Base-by-base conservation (phyloP, 2,113 vertebrate species). In the Psophia crepitans region DNA sequence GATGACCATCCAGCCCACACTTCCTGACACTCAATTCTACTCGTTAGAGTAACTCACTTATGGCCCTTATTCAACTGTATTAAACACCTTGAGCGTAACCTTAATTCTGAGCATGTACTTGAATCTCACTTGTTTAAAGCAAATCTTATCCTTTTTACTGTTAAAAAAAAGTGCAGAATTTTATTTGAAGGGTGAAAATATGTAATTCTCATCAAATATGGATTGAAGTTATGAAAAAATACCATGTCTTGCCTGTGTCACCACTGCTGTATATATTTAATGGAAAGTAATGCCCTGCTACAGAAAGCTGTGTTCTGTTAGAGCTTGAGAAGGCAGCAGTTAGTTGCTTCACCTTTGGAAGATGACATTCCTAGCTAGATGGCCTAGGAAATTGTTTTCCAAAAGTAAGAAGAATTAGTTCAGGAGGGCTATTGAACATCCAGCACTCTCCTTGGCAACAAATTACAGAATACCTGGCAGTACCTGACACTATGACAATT, bases 311-410 rank as follows among this genome's bases (percentile, higher is more conserved):
- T 74, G 63, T 4, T 70, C 20, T 82, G 23, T 49, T 44, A 49
- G 49, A 56, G 70, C 63, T 63, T 41, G 19, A 56, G 53, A 61
- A 79, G 57, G 41, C 49, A 82, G 77, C 74, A 44, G 53, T 48
- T 79, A 3, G 26, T 83, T 81, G 39, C 41, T 85, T 93, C 61
- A 8, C 43, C 1, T 73, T 53, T 85, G 78, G 54, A 87, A 90
- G 90, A 75, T 90, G 81, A 92, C 70, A 84, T 91, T 96, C 58
- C 84, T 69, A 83, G 81, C 70, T 48, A 89, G 46, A 44, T 64
- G 57, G 53, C 74, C 74, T 82, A 93, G 89, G 84, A 96, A 95
- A 90, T 49, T 26, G 61, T 44, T 89, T 73, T 43, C 66, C 37
- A 43, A 80, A 69, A 53, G 48, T 17, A 57, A 73, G 81, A 71